phyloP scores from a whole-genome alignment of 1,140 invertebrate genomes.

The Meloidogyne hapla region DNA sequence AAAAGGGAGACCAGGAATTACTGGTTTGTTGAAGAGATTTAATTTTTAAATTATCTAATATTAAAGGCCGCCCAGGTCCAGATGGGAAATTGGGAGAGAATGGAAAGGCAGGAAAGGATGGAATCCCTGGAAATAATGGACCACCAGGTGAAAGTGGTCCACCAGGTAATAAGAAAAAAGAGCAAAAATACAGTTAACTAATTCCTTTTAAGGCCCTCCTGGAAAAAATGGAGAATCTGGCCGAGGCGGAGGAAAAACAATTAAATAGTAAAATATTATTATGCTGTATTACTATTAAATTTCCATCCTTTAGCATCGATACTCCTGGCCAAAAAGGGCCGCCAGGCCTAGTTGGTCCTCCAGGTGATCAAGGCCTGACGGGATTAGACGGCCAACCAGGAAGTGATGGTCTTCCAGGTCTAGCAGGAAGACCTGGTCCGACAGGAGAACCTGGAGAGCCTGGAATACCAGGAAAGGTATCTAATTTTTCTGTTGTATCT shows the following conservation, averaged over 20 bases:
- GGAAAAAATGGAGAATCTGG: slow-evolving; percentile 11
- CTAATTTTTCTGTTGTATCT: too few relatives aligned
- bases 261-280: neutral
- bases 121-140: slow-evolving; percentile 8
- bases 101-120: slow-evolving; percentile 13
- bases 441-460: neutral
- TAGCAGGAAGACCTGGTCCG: neutral
- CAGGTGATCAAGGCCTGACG: slow-evolving; percentile 1
- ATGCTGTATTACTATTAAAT: neutral
- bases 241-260: neutral
- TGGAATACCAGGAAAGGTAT: slow-evolving; percentile 15
- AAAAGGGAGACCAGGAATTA: neutral
- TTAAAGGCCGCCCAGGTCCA: slow-evolving; percentile 8
- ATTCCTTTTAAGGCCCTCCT: neutral
- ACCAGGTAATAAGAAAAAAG: neutral
- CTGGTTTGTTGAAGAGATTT: slow-evolving; percentile 1
- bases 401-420: neutral
- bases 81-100: slow-evolving; percentile 2
- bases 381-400: slow-evolving; percentile 10
- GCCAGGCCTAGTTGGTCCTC: neutral
- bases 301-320: neutral
- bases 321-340: slow-evolving; percentile 14
- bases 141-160: slow-evolving; percentile 12
- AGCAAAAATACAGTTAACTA: too few relatives aligned
- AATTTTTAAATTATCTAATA: neutral